Base-by-base conservation (phyloP, 2,113 vertebrate species). In the Rhinopithecus roxellana region DNA sequence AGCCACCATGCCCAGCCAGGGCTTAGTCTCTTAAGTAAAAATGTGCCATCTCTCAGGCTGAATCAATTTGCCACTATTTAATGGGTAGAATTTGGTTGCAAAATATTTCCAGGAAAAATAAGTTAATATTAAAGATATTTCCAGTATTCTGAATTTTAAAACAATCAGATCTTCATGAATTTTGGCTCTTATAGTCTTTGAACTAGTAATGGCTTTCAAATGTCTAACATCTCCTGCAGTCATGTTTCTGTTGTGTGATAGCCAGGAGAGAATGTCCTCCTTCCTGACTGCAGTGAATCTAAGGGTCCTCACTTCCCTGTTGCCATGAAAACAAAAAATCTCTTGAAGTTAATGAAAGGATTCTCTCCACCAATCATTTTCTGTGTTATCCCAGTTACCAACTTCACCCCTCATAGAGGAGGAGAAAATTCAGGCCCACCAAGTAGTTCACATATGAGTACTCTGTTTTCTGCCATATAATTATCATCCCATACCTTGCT, bases 71-170 rank as follows among this genome's bases (percentile, higher is more conserved):
- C n/a, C 32, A 40, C 67, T 55, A 8, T 75, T 16, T 12, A 69
- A 23, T 23, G 70, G 27, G 48, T 38, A 90, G 16, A 96, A 93
- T 81, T 32, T 57, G 18, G 23, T 55, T 48, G 35, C 48, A 87
- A 90, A 93, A 32, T 95, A 78, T 70, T 93, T 92, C 95, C 27
- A 87, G 45, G 69, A 43, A 94, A 88, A 90, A 11, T 18, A 94
- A 83, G 40, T 95, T 52, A 55, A 27, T 38, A 57, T 43, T 69
- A 79, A 92, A 94, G 67, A 87, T 9, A 38, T 20, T 90, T 89
- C 14, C 2, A 52, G 40, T 52, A 50, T 95, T 96, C 55, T 80
- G 64, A 55, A 90, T 70, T 92, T 89, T 84, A 52, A 95, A 64
- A 35, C 45, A 38, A 77, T 57, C 57, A 45, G 23, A 7, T 35